Evolutionary conservation across 1,140 invertebrate species (phyloP), one percentile per base, ranked within the genome.

Genomic region (Popillia japonica): DNA sequence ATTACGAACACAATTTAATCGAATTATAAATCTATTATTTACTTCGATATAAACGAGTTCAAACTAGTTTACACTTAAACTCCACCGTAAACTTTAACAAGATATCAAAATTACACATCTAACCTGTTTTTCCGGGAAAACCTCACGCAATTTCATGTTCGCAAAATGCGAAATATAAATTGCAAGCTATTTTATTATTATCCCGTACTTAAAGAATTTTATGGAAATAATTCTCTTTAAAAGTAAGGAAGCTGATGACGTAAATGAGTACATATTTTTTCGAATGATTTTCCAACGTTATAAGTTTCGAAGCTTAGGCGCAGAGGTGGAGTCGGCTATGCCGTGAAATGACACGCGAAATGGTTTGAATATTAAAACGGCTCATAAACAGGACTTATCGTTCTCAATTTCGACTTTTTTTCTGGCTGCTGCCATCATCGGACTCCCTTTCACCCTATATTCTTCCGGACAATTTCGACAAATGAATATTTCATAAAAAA

Each of bases 381-480:
- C 44, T 48, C 44, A 11, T 48, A 48, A 48, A 48, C 44, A 48
- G 44, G 44, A 48, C 44, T 48, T 48, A 48, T 48, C 44, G n/a
- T 48, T 48, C 44, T 3, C 44, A 48, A 48, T 48, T 48, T 48
- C 44, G 44, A 48, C 44, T 10, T 11, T 48, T 48, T 48, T 48
- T 48, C 9, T 10, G 10, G n/a, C n/a, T n/a, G n/a, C 10, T 48
- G 10, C 44, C 9, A 14, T 11, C 10, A 9, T 48, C 44, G 3
- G 6, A 10, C n/a, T 10, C 2, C 10, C n/a, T 48, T 10, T 48
- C 2, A 11, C 44, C 44, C 3, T 11, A 3, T 48, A 48, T 48
- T 48, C 44, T 48, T 48, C 44, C 44, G 44, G 44, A 48, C 44
- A 48, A 48, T 48, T 48, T 48, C 44, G 9, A 2, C 44, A 2